A percentile compares a stretch with the other conserved stretches of the same genome.
These are phyloP conservation scores for Apantesis nais DNA, from an alignment of 2,888 invertebrate genomes.

Conservation along the genomic window DNA sequence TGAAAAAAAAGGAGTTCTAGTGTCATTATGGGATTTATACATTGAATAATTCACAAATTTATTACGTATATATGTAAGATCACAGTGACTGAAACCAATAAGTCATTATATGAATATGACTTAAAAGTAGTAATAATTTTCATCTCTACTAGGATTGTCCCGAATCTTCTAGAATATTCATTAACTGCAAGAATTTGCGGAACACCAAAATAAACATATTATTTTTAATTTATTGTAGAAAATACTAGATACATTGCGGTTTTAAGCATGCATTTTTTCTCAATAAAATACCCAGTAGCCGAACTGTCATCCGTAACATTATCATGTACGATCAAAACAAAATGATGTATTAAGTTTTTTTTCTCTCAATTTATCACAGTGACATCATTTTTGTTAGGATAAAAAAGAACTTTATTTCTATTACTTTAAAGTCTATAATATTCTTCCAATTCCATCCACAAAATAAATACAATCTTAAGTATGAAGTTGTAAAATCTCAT, in stretches of 20 bases:
- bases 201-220: neutral
- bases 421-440: constrained; percentile 28
- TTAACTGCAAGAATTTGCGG: neutral
- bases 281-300: constrained; percentile 55
- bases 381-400: constrained; percentile 52
- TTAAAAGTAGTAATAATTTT: too few relatives aligned
- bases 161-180: too few relatives aligned
- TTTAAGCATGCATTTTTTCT: neutral
- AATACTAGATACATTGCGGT: neutral
- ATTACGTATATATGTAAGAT: too few relatives aligned
- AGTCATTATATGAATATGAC: too few relatives aligned
- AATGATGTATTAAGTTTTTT: constrained; percentile 63
- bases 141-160: too few relatives aligned
- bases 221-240: neutral
- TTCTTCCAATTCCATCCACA: constrained; percentile 10
- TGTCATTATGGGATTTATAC: too few relatives aligned
- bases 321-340: constrained; percentile 55
- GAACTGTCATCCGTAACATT: constrained; percentile 58
- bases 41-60: too few relatives aligned
- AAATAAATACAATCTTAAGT: constrained; percentile 18
- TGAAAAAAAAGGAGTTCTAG: too few relatives aligned
- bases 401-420: constrained; percentile 19
- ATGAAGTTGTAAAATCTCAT: constrained; percentile 6
- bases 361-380: constrained; percentile 48
- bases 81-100: too few relatives aligned